These are phyloP conservation scores for Coelinius sp. DNA, from an alignment of 2,888 invertebrate species.

Conservation along the genomic window DNA sequence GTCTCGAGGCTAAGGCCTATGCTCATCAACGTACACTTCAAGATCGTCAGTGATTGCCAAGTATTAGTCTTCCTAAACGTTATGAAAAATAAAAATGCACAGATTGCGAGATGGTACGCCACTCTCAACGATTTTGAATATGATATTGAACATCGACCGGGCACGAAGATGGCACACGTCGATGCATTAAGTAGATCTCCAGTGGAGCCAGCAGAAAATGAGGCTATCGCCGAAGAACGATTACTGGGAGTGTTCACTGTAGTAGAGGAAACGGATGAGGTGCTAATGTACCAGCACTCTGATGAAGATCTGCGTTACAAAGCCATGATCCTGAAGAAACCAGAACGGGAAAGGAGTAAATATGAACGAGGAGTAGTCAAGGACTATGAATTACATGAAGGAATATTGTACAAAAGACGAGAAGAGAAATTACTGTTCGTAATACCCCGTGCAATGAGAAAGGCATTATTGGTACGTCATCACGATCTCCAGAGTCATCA, in stretches of 20 bases:
- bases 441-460: background rate
- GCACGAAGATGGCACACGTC: conserved; percentile 47
- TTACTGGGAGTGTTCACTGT: background rate
- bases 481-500: background rate
- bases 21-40: conserved; percentile 42
- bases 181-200: conserved; percentile 51
- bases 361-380: background rate
- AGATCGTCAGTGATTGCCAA: conserved; percentile 50
- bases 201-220: background rate
- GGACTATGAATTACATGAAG: background rate
- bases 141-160: conserved; percentile 42
- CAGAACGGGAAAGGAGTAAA: background rate
- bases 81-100: conserved; percentile 44
- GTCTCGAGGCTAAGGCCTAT: background rate
- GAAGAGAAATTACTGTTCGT: background rate
- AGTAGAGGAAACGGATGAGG: background rate
- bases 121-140: conserved; percentile 43
- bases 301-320: background rate
- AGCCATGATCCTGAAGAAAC: background rate
- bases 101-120: conserved; percentile 42
- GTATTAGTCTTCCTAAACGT: conserved; percentile 47
- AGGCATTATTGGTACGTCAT: background rate
- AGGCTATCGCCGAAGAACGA: background rate
- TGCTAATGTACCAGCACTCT: background rate
- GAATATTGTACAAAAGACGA: background rate